phyloP scores from a whole-genome alignment of 2,797 vertebrate genomes.

The Platalea minor region DNA sequence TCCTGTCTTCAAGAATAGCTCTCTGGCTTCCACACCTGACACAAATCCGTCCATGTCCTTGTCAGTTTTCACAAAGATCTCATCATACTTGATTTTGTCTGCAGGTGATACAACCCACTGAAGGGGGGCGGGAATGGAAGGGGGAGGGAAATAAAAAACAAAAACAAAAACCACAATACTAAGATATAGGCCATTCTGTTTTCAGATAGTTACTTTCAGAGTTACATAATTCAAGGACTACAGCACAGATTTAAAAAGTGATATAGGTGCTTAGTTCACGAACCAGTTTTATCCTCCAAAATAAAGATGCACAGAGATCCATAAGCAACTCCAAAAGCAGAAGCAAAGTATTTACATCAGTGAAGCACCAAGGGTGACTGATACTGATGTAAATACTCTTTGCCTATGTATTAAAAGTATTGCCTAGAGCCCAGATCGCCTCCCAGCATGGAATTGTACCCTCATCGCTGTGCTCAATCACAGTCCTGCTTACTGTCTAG shows the following conservation, averaged over 20 bases:
- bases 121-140: background rate
- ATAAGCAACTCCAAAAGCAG: background rate
- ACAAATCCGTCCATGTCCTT: conserved; percentile 94
- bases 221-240: background rate
- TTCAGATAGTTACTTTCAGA: background rate
- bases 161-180: background rate
- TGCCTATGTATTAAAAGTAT: background rate
- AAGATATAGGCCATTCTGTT: background rate
- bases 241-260: background rate
- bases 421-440: background rate
- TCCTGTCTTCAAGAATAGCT: conserved; percentile 96
- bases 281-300: background rate
- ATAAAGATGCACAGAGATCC: background rate
- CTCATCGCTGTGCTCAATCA: background rate
- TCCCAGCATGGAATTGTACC: background rate
- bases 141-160: background rate
- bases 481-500: background rate
- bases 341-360: background rate
- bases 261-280: background rate
- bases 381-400: background rate
- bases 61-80: conserved; percentile 93
- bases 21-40: conserved; percentile 93
- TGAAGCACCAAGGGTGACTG: background rate
- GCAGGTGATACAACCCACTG: conserved; percentile 93
- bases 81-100: conserved; percentile 94